phyloP scores from a whole-genome alignment of 2,797 vertebrate genomes.

The Phalanger gymnotis region DNA sequence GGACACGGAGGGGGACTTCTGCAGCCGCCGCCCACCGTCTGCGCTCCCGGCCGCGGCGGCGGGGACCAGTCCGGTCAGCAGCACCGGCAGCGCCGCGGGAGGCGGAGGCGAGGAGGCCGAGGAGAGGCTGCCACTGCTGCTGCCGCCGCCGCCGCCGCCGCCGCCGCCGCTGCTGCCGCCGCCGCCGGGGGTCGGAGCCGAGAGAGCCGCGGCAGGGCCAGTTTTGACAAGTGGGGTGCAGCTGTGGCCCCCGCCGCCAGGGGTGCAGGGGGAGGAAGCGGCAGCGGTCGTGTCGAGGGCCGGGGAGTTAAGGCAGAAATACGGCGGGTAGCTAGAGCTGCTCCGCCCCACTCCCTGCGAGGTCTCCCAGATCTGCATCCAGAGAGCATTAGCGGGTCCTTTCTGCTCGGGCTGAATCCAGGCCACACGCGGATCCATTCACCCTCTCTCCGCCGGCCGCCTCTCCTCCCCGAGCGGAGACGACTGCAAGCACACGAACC shows the following conservation, averaged over 20 bases:
- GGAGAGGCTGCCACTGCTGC: not conserved
- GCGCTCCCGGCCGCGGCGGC: conserved; percentile 40
- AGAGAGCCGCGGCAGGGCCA: conserved; percentile 72
- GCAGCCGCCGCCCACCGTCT: conserved; percentile 84
- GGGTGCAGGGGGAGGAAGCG: conserved; percentile 80
- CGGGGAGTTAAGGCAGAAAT: conserved; percentile 87
- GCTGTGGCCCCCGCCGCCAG: conserved; percentile 72
- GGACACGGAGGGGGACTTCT: conserved; percentile 89
- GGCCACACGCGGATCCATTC: conserved; percentile 99
- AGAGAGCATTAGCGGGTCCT: conserved; percentile 98
- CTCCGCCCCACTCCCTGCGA: conserved; percentile 93
- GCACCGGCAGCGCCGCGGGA: conserved; percentile 74
- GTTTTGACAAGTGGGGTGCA: conserved; percentile 66
- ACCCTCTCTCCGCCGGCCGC: conserved; percentile 67
- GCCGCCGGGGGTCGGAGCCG: conserved; percentile 60
- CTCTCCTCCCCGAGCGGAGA: not conserved
- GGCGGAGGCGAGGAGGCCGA: conserved; percentile 72
- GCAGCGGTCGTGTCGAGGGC: conserved; percentile 84
- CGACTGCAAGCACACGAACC: not conserved
- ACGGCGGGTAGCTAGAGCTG: conserved; percentile 86
- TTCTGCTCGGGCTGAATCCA: conserved; percentile 99
- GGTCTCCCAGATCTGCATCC: conserved; percentile 99
- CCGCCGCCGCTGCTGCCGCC: not conserved
- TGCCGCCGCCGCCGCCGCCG: no score
- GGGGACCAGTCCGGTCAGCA: conserved; percentile 80